Evolutionary conservation across 2,113 vertebrate genomes (phyloP).

Genomic region (Mungos mungo): DNA sequence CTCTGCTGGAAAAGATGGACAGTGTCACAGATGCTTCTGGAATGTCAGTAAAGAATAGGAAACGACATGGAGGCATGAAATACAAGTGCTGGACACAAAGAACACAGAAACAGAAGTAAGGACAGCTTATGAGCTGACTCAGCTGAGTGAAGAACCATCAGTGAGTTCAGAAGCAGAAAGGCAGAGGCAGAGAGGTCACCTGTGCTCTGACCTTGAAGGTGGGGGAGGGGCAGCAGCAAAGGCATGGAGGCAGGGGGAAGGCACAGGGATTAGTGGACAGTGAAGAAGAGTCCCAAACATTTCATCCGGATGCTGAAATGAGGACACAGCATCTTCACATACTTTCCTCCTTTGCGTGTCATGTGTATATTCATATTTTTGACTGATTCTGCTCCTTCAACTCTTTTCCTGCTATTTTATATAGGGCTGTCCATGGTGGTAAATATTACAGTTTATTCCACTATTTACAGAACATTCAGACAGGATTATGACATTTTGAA

Average conservation of each 20-base stretch:
- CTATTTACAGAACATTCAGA: not conserved
- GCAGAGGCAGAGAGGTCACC: not conserved
- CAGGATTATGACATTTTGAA: not conserved
- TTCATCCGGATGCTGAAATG: not conserved
- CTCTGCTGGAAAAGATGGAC: no score
- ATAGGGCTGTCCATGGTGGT: not conserved
- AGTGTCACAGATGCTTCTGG: no score
- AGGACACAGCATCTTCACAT: not conserved
- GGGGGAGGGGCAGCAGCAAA: not conserved
- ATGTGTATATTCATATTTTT: not conserved
- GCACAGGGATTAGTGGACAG: not conserved
- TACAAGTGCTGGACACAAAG: no score
- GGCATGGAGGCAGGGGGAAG: not conserved
- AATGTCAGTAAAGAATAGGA: no score
- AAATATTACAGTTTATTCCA: not conserved
- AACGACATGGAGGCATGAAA: no score
- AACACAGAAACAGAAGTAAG: no score
- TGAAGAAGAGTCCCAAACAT: not conserved
- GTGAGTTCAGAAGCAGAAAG: not conserved
- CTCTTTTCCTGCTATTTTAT: not conserved
- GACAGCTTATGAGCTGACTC: no score
- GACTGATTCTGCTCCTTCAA: not conserved
- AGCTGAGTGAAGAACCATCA: no score
- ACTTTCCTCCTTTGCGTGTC: not conserved
- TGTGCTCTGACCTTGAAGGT: not conserved